These are phyloP conservation scores for Nipponacmea schrenckii DNA, from an alignment of 2,888 invertebrate genomes.

Conservation along the genomic window DNA sequence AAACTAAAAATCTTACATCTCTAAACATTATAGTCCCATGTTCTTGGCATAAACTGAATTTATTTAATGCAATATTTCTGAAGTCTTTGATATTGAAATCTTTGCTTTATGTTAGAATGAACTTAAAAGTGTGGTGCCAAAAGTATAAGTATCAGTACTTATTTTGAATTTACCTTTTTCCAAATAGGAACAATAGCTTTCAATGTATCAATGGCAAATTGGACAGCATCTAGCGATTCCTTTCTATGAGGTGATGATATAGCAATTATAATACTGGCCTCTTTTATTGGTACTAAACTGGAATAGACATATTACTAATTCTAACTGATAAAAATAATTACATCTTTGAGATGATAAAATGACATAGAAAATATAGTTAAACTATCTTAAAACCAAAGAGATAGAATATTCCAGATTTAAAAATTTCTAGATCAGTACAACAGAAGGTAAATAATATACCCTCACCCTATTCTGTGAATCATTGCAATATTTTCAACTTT, in stretches of 20 bases:
- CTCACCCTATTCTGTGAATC: constrained; percentile 77
- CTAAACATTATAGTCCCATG: not conserved
- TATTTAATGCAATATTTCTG: not conserved
- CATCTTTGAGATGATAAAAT: no score
- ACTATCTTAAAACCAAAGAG: no score
- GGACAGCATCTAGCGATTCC: constrained; percentile 84
- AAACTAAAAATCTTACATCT: not conserved
- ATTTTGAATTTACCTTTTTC: constrained; percentile 77
- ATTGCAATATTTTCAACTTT: constrained; percentile 84
- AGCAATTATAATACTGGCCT: constrained; percentile 90
- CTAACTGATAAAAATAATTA: no score
- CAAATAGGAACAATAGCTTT: constrained; percentile 92
- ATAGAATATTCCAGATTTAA: no score
- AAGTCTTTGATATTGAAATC: no score
- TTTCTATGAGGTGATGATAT: constrained; percentile 87
- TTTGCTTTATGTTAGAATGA: no score
- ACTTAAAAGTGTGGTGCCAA: no score
- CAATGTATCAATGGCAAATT: constrained; percentile 84
- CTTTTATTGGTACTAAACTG: constrained; percentile 79
- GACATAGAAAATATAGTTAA: no score
- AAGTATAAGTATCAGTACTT: not conserved
- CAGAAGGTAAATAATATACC: no score
- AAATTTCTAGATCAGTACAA: no score
- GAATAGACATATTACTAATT: constrained; percentile 14
- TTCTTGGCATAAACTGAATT: not conserved